Evolutionary conservation across 1,140 invertebrate genomes (phyloP), one percentile per base, ranked within the genome.

Genomic region (Solenopsis fugax): DNA sequence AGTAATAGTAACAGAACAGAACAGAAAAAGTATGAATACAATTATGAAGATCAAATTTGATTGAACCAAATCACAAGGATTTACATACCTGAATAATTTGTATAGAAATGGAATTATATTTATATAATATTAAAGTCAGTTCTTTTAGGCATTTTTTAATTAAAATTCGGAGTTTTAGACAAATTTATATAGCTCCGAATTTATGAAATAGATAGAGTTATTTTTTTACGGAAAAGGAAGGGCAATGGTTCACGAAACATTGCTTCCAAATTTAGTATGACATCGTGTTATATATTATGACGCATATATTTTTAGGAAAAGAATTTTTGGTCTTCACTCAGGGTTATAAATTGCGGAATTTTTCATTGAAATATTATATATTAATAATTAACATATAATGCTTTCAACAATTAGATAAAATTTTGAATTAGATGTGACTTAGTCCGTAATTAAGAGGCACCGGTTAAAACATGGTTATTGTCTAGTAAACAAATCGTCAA

Each of bases 181-280:
- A 58, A 71, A 73, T 48, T 72, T 72, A 48, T 4, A n/a, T 21
- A 50, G 45, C n/a, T 56, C 12, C 24, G 21, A 82, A 73, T 73
- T 82, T 72, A 54, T 80, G 7, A 24, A 48, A 73, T 41, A 65
- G 41, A 34, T 54, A 71, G 24, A 71, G 58, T 37, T 52, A 52
- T 45, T 81, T 81, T n/a, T 71, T 13, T 2, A 29, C 16, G 12
- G 18, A 4, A 58, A 34, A 34, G 52, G 24, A 45, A 60, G 54
- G 29, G 21, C 45, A 82, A 73, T 73, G 67, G 67, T 6, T 82
- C 18, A 41, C 24, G 69, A 82, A 72, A 72, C 67, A 82, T 82
- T 73, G 24, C 52, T 41, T 1, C 41, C 52, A 18, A 58, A 73
- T 82, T 82, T 82, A 58, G 52, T 16, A 48, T 45, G 54, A 60